Percentiles rank a stretch among this genome's conserved stretches.
Evolutionary conservation across 2,113 vertebrate species (phyloP).

Genomic region (Mesembrinibis cayennensis): DNA sequence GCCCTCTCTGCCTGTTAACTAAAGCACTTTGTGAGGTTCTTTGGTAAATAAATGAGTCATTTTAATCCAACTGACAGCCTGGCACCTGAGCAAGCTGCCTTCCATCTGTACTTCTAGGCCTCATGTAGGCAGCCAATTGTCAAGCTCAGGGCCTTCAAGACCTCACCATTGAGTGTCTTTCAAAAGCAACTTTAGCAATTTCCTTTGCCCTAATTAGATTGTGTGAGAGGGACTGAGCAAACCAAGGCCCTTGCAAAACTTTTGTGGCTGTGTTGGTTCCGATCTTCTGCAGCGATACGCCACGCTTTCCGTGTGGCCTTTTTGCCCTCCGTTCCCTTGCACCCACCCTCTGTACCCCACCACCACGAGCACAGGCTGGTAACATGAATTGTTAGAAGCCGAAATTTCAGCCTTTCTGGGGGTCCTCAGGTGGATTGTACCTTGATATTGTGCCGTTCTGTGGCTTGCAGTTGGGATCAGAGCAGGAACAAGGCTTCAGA

Average conservation of each 20-base stretch:
- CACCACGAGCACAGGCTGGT: neutral
- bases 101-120: slow-evolving; percentile 96
- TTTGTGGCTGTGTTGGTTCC: neutral
- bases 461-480: neutral
- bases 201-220: slow-evolving; percentile 72
- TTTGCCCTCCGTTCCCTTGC: neutral
- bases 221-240: slow-evolving; percentile 7
- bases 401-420: neutral
- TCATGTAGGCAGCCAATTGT: slow-evolving; percentile 77
- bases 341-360: neutral
- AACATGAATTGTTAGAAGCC: neutral
- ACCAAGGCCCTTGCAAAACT: slow-evolving; percentile 1
- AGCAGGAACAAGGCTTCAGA: neutral
- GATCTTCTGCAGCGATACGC: neutral
- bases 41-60: slow-evolving; percentile 99
- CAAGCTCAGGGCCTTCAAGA: slow-evolving; percentile 72
- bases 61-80: slow-evolving; percentile 99
- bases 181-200: slow-evolving; percentile 73
- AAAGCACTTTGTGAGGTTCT: slow-evolving; percentile 96
- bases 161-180: slow-evolving; percentile 73
- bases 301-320: fast-evolving
- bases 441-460: neutral
- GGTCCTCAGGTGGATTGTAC: neutral
- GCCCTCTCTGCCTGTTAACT: slow-evolving; percentile 85
- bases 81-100: slow-evolving; percentile 97